These are phyloP conservation scores for Willowsia nigromaculata DNA, from an alignment of 2,888 invertebrate genomes.

Conservation along the genomic window DNA sequence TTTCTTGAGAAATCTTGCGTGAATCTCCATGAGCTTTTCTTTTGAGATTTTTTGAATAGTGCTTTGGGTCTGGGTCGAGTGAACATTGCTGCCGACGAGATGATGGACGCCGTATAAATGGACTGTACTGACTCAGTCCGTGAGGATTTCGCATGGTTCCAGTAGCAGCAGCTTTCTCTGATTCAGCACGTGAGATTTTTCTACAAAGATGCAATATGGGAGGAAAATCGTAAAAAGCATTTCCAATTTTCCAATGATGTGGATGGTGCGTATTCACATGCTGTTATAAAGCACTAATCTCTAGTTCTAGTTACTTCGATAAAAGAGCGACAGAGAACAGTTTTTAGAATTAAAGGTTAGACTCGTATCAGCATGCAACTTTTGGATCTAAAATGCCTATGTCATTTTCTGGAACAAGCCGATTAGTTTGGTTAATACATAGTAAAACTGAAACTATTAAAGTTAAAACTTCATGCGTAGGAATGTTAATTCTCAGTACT, in stretches of 20 bases:
- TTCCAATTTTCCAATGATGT: neutral
- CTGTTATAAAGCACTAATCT: too few species aligned
- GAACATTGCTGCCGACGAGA: neutral
- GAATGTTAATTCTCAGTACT: neutral
- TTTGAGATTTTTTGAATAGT: neutral
- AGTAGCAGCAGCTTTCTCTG: slow-evolving; percentile 5
- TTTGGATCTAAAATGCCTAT: neutral
- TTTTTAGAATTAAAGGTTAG: neutral
- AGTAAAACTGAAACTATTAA: neutral
- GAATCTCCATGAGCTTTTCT: slow-evolving; percentile 4
- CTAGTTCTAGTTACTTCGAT: neutral
- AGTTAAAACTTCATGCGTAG: neutral
- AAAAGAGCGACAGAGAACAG: neutral
- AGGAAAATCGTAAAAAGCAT: neutral
- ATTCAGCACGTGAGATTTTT: slow-evolving; percentile 70
- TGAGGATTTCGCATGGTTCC: neutral
- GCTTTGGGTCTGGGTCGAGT: slow-evolving; percentile 38
- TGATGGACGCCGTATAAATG: slow-evolving; percentile 40
- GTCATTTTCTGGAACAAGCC: neutral
- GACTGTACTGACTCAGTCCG: slow-evolving; percentile 38
- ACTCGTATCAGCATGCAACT: neutral
- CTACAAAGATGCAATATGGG: slow-evolving; percentile 48
- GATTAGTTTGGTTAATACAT: neutral
- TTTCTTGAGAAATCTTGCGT: slow-evolving; percentile 55
- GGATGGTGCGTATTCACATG: neutral